Evolutionary conservation across 2,888 invertebrate genomes (phyloP), one percentile per base, ranked within the genome.

Genomic region (Eristalis intricaria): DNA sequence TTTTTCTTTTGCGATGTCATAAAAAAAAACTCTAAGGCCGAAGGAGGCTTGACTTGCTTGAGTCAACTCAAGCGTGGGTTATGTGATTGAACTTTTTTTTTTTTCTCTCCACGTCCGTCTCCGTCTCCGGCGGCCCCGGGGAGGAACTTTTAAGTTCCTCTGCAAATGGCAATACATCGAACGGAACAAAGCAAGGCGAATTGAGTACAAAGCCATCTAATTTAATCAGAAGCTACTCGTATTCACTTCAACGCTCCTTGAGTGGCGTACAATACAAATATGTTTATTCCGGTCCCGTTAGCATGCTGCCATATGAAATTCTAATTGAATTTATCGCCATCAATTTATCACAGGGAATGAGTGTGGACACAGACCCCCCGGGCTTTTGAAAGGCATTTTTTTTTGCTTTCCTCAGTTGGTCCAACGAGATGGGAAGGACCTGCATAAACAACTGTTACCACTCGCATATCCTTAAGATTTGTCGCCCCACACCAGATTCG

Each of bases 261-360:
- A 79, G 65, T 73, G 79, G 40, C 73, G 26, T 26, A 66, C 71
- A 61, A 38, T 35, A 66, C 71, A 61, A 73, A 79, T 73, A 73
- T 79, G 65, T 66, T 79, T 60, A 79, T 79, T 79, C 58, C 58
- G 65, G 58, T 29, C 40, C 58, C 32, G 79, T 71, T 66, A 43
- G 32, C 60, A 79, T 40, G 43, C 60, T 66, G 60, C 58, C 66
- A 79, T 60, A 66, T 61, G 50, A 73, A 79, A 79, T 60, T 79
- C 43, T 66, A 79, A 79, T 79, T 79, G 66, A 66, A 79, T 79
- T 79, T 79, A 66, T 73, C 73, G 71, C 60, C 65, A 65, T 73
- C 71, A 60, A 79, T 79, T 66, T 73, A 66, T 79, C 35, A 60
- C 35, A 66, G 32, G n/a, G n/a, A 26, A 56, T 23, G 19, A 23